Percentiles rank a stretch among this genome's conserved stretches.
Conservation (phyloP, 30 jellyfish, hydroid and myxozoan species). For the Hydractinia symbiolongicarpus region DNA sequence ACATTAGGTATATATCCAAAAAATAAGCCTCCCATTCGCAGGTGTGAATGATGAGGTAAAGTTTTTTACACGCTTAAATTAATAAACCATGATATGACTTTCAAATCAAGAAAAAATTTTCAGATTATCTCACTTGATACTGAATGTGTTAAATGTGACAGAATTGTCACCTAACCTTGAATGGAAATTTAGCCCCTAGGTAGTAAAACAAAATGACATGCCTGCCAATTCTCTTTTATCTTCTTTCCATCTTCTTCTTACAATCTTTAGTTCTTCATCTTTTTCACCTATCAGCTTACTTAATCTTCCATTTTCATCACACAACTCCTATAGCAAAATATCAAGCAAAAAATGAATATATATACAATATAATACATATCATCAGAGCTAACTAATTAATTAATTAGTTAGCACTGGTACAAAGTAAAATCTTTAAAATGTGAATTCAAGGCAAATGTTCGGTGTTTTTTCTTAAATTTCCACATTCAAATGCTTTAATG, state of each 20-base stretch:
- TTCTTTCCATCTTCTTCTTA: constrained; percentile 80
- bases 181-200: not conserved
- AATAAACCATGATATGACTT: too few relatives aligned
- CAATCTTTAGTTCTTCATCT: constrained; percentile 75
- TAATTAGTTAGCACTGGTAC: not conserved
- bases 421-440: not conserved
- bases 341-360: not conserved
- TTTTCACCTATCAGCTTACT: constrained; percentile 76
- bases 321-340: constrained; percentile 45
- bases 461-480: too few relatives aligned
- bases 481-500: too few relatives aligned
- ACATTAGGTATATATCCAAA: too few relatives aligned
- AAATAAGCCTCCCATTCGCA: too few relatives aligned
- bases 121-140: too few relatives aligned
- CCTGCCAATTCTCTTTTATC: constrained; percentile 83
- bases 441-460: not conserved
- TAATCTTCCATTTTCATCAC: constrained; percentile 94
- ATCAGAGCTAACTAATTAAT: too few relatives aligned
- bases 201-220: not conserved
- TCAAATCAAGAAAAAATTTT: too few relatives aligned
- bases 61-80: too few relatives aligned
- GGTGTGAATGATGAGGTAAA: too few relatives aligned
- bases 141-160: not conserved
- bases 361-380: not conserved
- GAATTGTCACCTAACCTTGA: not conserved